These are phyloP conservation scores for Zoanthus gigantus DNA, from an alignment of 92 coral and sea anemone species.

Conservation along the genomic window DNA sequence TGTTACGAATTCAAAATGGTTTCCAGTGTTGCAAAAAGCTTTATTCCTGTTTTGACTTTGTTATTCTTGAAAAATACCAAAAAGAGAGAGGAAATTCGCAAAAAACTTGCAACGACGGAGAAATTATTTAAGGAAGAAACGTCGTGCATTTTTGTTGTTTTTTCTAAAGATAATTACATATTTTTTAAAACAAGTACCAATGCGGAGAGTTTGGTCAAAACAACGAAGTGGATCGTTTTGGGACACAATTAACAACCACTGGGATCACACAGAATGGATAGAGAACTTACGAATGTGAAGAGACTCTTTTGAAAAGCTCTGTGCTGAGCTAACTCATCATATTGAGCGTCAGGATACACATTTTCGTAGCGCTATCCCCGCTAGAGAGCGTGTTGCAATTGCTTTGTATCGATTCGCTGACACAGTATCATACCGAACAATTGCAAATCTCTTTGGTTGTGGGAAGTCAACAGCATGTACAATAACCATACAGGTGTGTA, in stretches of 20 bases:
- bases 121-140: conserved; percentile 14
- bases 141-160: background rate
- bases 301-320: conserved; percentile 40
- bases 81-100: conserved; percentile 20
- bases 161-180: background rate
- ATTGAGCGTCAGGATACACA: conserved; percentile 43
- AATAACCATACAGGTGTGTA: conserved; percentile 51
- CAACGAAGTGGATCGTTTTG: conserved; percentile 50
- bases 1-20: conserved; percentile 27
- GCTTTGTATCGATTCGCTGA: conserved; percentile 60
- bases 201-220: conserved; percentile 54
- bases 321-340: conserved; percentile 55
- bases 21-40: conserved; percentile 7
- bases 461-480: conserved; percentile 62
- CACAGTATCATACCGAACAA: conserved; percentile 50
- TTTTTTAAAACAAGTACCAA: conserved; percentile 20
- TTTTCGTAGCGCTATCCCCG: conserved; percentile 60
- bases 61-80: conserved; percentile 30
- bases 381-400: conserved; percentile 54
- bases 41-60: conserved; percentile 13
- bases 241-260: conserved; percentile 43
- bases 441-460: conserved; percentile 54
- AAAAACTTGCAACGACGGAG: conserved; percentile 12
- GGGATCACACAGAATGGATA: conserved; percentile 57
- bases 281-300: conserved; percentile 51